Evolutionary conservation across 2,888 invertebrate species (phyloP), one percentile per base, ranked within the genome.

Genomic region (Chalcosyrphus nemorum): DNA sequence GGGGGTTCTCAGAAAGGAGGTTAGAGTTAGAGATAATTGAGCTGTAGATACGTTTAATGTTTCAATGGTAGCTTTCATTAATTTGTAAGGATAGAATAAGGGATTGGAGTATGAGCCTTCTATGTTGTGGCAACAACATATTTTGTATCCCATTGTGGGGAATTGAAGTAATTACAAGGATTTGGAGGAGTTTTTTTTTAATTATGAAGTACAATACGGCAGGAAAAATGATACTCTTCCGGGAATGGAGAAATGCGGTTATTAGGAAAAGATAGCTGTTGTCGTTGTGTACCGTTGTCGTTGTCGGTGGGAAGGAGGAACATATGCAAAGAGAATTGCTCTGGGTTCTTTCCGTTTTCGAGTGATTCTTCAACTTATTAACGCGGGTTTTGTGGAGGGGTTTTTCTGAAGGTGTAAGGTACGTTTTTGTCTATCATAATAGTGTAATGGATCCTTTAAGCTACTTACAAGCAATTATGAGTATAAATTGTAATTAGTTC

Each of bases 11-110:
- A n/a, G 24, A 52, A 24, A 38, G 45, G 45, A 70, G 41, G 75
- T 63, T 78, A 68, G 56, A 74, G 72, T 57, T 63, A 59, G 61
- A 56, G 72, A 81, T 86, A 81, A 86, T 86, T 82, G 86, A 86
- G 81, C 86, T 77, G 77, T 68, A 72, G 81, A 78, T 86, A 78
- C 78, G 74, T 80, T 86, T 77, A 77, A 86, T 81, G 66, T 86
- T 86, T 68, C 74, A 86, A 66, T 78, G 78, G 66, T 65, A 75
- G 86, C 85, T 81, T 77, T 86, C 81, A 85, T 86, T 81, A 80
- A 75, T 80, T 75, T 80, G 84, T 35, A 65, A 52, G 59, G 45
- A 52, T 59, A 50, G 17, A 63, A n/a, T n/a, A n/a, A 32, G 57
- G 13, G 35, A 24, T 59, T 47, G 5, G n/a, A 38, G 52, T 6